Evolutionary conservation across 64 coral and sea anemone species (phyloP).

Genomic region (Montipora sp.): DNA sequence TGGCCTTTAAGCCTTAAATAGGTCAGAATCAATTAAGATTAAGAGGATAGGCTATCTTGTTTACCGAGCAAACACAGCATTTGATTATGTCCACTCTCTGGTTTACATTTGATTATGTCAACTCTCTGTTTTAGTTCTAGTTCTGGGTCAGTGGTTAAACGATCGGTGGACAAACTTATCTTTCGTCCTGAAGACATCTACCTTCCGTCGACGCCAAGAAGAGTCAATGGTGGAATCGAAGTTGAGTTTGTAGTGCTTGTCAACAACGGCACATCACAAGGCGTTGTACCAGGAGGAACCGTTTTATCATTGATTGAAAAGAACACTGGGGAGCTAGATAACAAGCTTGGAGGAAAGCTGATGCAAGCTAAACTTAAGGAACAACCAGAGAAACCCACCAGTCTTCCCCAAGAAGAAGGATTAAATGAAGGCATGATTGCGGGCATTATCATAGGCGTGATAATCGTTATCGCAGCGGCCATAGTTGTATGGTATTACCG

Average conservation of each 20-base stretch:
- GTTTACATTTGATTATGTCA: no score
- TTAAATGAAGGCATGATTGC: background rate
- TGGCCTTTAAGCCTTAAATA: no score
- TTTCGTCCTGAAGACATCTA: slow-evolving; percentile 16
- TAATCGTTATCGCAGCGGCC: background rate
- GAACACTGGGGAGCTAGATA: background rate
- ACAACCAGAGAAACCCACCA: background rate
- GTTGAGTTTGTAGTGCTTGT: slow-evolving; percentile 8
- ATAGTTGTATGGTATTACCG: slow-evolving; percentile 22
- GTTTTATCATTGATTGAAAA: background rate
- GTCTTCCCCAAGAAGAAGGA: background rate
- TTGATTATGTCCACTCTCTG: background rate
- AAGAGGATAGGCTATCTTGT: no score
- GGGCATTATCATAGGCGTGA: background rate
- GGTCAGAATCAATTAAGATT: no score
- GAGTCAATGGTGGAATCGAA: background rate
- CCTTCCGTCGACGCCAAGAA: background rate
- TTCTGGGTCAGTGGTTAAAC: background rate
- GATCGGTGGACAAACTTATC: background rate
- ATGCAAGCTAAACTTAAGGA: background rate
- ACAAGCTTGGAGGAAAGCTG: background rate
- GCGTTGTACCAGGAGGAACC: background rate
- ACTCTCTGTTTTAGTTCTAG: background rate
- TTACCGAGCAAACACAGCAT: no score
- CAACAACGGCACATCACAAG: background rate